Evolutionary conservation across 2,113 vertebrate genomes (phyloP), one percentile per base, ranked within the genome.

Genomic region (Nycticebus coucang): DNA sequence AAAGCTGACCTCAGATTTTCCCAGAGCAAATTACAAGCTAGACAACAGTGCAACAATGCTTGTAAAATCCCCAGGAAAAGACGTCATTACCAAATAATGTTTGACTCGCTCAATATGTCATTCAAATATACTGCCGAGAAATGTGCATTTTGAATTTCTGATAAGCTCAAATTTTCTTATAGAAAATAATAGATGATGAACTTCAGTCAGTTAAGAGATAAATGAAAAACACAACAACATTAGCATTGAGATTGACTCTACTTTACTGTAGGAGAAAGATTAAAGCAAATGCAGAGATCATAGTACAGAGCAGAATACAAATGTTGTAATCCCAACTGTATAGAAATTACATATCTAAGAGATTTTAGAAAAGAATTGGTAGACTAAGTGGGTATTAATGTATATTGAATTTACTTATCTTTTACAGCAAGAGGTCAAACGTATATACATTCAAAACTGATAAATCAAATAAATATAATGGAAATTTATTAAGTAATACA

Each of bases 1-100:
- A 87, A 93, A 26, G 3, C 57, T 80, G 59, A 37, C 81, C 18
- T 96, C 93, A 77, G 24, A 81, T 90, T 90, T 92, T 75, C 91
- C 59, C 71, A 89, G 71, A 87, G 53, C 30, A 37, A 83, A 69
- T 77, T 87, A 19, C 30, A 84, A 45, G 50, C 68, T 45, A 89
- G 69, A 79, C 84, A 89, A 59, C 2, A 68, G 24, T 89, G 21
- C 9, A 78, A 33, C 28, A 91, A 57, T 53, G 24, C 17, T 82
- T 93, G 80, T 28, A 72, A 75, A 92, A 83, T 86, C 50, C 68
- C 91, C 50, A 41, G 55, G 35, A 59, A 92, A 37, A 85, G 12
- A 74, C 87, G 83, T n/a, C 45, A 12, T 83, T 87, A 92, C 22
- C 83, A 64, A 92, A 53, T n/a, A 78, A 53, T 78, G 55, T 71